These are phyloP conservation scores for Cosmopolites sordidus DNA, from an alignment of 2,888 invertebrate genomes.

Conservation along the genomic window DNA sequence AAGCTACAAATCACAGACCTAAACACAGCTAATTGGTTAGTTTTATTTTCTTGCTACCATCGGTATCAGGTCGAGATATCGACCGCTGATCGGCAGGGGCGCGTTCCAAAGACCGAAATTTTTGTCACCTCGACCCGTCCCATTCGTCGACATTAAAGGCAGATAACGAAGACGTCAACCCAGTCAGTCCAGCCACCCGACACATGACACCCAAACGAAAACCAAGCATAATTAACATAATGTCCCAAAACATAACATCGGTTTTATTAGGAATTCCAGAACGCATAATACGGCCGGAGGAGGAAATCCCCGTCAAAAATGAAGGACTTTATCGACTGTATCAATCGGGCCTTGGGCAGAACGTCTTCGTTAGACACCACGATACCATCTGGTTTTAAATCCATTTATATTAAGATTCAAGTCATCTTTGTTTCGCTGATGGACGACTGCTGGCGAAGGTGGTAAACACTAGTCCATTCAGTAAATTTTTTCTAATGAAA, in stretches of 20 bases:
- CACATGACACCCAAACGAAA: slow-evolving; percentile 24
- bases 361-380: slow-evolving; percentile 33
- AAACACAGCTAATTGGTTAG: too few relatives aligned
- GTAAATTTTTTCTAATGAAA: too few relatives aligned
- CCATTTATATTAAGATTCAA: slow-evolving; percentile 48
- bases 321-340: slow-evolving; percentile 44
- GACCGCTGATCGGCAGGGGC: neutral
- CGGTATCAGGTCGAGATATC: too few relatives aligned
- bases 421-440: slow-evolving; percentile 39
- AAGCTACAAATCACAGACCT: too few relatives aligned
- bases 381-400: slow-evolving; percentile 45
- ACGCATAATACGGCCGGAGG: slow-evolving; percentile 41
- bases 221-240: slow-evolving; percentile 27
- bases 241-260: slow-evolving; percentile 29
- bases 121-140: slow-evolving; percentile 1
- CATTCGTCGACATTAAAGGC: slow-evolving; percentile 4
- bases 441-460: slow-evolving; percentile 24
- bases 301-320: slow-evolving; percentile 46
- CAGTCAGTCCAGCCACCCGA: neutral
- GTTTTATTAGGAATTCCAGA: slow-evolving; percentile 38
- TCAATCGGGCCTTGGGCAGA: slow-evolving; percentile 37
- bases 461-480: slow-evolving; percentile 4
- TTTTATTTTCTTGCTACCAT: too few relatives aligned
- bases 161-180: slow-evolving; percentile 22
- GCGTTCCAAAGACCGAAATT: neutral